These are phyloP conservation scores for Octopus bimaculoides DNA, from an alignment of 1,140 invertebrate genomes.

Conservation along the genomic window DNA sequence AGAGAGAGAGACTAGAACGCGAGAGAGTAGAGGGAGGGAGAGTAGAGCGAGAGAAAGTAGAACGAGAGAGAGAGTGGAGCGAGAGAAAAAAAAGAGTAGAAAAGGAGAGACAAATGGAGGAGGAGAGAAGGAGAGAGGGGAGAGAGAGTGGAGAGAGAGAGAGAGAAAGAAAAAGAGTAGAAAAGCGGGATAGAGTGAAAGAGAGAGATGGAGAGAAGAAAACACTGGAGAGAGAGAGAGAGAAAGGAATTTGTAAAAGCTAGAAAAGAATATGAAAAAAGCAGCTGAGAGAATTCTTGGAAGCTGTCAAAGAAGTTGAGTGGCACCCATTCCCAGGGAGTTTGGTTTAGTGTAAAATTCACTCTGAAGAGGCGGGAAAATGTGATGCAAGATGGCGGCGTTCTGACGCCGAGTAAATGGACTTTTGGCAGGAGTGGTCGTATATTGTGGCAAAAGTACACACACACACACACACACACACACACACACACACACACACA, in stretches of 20 bases:
- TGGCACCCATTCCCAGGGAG: too few relatives aligned
- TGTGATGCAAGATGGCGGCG: too few relatives aligned
- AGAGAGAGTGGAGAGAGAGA: neutral
- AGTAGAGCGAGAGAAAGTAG: neutral
- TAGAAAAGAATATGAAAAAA: too few relatives aligned
- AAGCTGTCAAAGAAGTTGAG: too few relatives aligned
- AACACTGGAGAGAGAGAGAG: neutral
- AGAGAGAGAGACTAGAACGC: slow-evolving; percentile 12
- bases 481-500: too few relatives aligned
- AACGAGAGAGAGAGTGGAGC: neutral
- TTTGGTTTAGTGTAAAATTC: too few relatives aligned
- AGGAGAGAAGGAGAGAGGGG: neutral
- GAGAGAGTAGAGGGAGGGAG: neutral
- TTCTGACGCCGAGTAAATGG: too few relatives aligned
- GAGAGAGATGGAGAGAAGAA: slow-evolving; percentile 12
- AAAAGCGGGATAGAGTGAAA: neutral
- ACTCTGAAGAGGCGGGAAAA: too few relatives aligned
- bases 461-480: too few relatives aligned
- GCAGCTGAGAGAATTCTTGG: too few relatives aligned
- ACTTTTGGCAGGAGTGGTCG: too few relatives aligned
- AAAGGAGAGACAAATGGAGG: neutral
- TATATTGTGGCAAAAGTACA: too few relatives aligned
- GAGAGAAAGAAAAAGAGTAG: neutral
- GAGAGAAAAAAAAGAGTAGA: neutral
- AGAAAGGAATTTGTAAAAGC: neutral